These are phyloP conservation scores for Lithobates pipiens DNA, from an alignment of 2,797 vertebrate species.

Conservation along the genomic window DNA sequence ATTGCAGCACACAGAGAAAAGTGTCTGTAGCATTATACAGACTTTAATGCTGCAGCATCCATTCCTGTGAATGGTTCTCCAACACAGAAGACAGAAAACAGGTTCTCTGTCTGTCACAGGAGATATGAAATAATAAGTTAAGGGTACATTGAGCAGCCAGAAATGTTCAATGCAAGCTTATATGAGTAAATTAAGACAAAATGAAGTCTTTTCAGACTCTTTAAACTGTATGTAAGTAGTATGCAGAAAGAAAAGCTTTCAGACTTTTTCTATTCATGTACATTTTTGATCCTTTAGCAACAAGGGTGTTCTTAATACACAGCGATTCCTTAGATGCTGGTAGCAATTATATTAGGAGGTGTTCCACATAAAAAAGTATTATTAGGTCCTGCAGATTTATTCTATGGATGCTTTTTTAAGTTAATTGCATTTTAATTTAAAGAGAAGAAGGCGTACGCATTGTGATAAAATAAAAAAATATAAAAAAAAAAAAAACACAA, in stretches of 20 bases:
- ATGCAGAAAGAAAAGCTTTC: slow-evolving; percentile 19
- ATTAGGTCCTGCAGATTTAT: slow-evolving; percentile 43
- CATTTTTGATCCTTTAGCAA: neutral
- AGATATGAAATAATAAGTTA: too few relatives aligned
- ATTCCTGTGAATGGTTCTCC: too few relatives aligned
- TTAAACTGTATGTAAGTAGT: neutral
- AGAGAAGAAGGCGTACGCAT: slow-evolving; percentile 20
- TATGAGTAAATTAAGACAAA: neutral
- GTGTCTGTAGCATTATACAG: too few relatives aligned
- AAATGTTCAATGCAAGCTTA: too few relatives aligned
- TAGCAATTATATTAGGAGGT: slow-evolving; percentile 40
- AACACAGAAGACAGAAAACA: too few relatives aligned
- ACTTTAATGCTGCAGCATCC: too few relatives aligned
- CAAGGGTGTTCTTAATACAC: slow-evolving; percentile 26
- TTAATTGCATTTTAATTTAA: slow-evolving; percentile 55
- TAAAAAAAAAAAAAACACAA: neutral
- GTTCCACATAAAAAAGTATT: slow-evolving; percentile 29
- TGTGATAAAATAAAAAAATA: neutral
- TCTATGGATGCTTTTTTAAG: slow-evolving; percentile 46
- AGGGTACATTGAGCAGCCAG: too few relatives aligned
- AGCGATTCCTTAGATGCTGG: slow-evolving; percentile 24
- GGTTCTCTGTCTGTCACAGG: too few relatives aligned
- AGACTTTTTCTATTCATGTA: neutral
- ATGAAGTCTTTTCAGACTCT: too few relatives aligned
- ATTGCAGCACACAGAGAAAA: too few relatives aligned